phyloP scores from a whole-genome alignment of 2,888 invertebrate species.

The Emmelina monodactyla region DNA sequence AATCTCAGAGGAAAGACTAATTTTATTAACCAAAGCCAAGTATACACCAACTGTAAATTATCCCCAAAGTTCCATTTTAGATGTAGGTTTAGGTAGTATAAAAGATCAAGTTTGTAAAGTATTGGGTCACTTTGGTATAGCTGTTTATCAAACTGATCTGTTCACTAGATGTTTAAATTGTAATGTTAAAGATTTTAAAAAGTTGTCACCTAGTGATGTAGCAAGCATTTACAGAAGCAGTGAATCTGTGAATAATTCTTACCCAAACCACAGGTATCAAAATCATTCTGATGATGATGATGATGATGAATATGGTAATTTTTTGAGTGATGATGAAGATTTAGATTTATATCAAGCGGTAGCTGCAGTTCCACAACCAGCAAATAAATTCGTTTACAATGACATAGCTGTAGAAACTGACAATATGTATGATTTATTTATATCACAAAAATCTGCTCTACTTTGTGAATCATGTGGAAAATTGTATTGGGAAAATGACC shows the following conservation, averaged over 20 bases:
- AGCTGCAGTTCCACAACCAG: constrained; percentile 20
- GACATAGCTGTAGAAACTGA: constrained; percentile 65
- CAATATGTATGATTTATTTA: constrained; percentile 44
- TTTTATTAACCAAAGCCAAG: constrained; percentile 41
- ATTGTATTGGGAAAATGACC: constrained; percentile 73
- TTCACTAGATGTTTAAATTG: constrained; percentile 77
- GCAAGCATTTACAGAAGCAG: constrained; percentile 30
- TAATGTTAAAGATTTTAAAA: constrained; percentile 37
- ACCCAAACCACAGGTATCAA: constrained; percentile 14
- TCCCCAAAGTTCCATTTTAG: constrained; percentile 56
- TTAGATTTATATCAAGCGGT: constrained; percentile 32
- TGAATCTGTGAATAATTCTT: constrained; percentile 18
- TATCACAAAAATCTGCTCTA: constrained; percentile 64
- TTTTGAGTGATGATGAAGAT: constrained; percentile 48
- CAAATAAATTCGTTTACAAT: constrained; percentile 53
- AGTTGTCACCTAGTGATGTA: constrained; percentile 30
- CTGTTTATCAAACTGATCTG: constrained; percentile 69
- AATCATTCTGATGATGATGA: constrained; percentile 34
- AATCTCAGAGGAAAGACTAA: constrained; percentile 36
- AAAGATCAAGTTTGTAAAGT: constrained; percentile 74
- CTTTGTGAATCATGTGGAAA: constrained; percentile 79
- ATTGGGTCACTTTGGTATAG: constrained; percentile 70
- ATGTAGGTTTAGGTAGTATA: constrained; percentile 58
- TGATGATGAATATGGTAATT: constrained; percentile 32
- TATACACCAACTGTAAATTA: constrained; percentile 66